Base-by-base conservation (phyloP, 2,797 vertebrate genomes). In the Cetoscarus ocellatus region DNA sequence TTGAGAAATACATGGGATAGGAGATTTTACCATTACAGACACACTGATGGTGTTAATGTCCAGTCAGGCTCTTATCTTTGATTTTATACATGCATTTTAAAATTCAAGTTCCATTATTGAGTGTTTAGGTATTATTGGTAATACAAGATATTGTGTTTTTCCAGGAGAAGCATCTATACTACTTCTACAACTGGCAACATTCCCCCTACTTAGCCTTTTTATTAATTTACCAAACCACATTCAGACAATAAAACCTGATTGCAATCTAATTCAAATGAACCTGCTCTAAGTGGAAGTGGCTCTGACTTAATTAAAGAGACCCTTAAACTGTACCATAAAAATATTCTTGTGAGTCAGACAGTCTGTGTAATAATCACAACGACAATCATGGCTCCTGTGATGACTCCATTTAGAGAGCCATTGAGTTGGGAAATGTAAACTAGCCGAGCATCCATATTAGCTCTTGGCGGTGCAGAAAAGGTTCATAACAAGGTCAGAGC, bases 401-500 rank as follows among this genome's bases (percentile, higher is more conserved):
- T 53, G 60, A 58, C 56, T 70, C 61, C 60, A 54, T 79, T 73
- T 70, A 75, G 50, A 67, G 49, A 65, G 48, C 44, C 38, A 77
- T 15, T 75, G 59, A 72, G 69, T 56, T 61, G 59, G 62, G 61
- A 70, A 77, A 83, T 76, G 52, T 59, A 79, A 89, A 83, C 67
- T 59, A 78, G 66, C 69, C 65, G 75, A 84, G 68, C 75, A 64
- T 72, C 61, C 83, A 75, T 61, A 61, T 71, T 78, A 83, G 76
- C 86, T 83, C 73, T 77, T 82, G 84, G 84, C 85, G 62, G 61
- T 81, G 75, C 12, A 1, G 55, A 62, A 59, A 67, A 62, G 77
- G 79, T 88, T 84, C 75, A 88, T 68, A 90, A 83, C 76, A 84
- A 91, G 85, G 86, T 87, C 88, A 82, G 69, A 84, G 58, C 66